Conservation (phyloP, 2,888 invertebrate genomes). For the Meiosimyza platycephala region DNA sequence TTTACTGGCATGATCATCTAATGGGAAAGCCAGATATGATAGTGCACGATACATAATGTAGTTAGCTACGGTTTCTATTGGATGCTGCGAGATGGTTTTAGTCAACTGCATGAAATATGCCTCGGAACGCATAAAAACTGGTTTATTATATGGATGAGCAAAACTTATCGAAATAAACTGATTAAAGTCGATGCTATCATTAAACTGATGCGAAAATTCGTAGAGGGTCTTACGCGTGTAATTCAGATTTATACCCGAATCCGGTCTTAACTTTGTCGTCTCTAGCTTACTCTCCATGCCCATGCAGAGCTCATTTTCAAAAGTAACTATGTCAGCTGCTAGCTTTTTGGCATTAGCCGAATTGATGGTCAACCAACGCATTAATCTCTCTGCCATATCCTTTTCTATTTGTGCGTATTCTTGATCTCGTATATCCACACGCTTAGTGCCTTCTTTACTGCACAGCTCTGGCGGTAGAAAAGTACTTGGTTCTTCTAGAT, state of each 20-base stretch:
- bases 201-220: slow-evolving; percentile 49
- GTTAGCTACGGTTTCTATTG: slow-evolving; percentile 57
- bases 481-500: slow-evolving; percentile 56
- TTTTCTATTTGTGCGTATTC: slow-evolving; percentile 51
- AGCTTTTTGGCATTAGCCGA: slow-evolving; percentile 50
- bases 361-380: slow-evolving; percentile 55
- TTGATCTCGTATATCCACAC: slow-evolving; percentile 47
- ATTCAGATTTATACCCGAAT: neutral
- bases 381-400: slow-evolving; percentile 55
- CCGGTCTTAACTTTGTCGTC: slow-evolving; percentile 33
- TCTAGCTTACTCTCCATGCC: slow-evolving; percentile 47
- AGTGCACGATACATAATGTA: slow-evolving; percentile 63
- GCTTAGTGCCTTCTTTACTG: slow-evolving; percentile 44
- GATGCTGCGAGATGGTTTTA: slow-evolving; percentile 49
- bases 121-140: slow-evolving; percentile 57
- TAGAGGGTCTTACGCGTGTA: slow-evolving; percentile 52
- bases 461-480: slow-evolving; percentile 56
- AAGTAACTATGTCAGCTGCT: slow-evolving; percentile 56
- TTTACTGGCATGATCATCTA: slow-evolving; percentile 40
- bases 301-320: slow-evolving; percentile 57
- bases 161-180: slow-evolving; percentile 54
- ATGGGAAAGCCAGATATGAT: slow-evolving; percentile 48
- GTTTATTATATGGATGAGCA: slow-evolving; percentile 50
- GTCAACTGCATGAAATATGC: slow-evolving; percentile 56
- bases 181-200: slow-evolving; percentile 53